Evolutionary conservation across 1,140 invertebrate genomes (phyloP), one percentile per base, ranked within the genome.

Genomic region (Tetranychus urticae): DNA sequence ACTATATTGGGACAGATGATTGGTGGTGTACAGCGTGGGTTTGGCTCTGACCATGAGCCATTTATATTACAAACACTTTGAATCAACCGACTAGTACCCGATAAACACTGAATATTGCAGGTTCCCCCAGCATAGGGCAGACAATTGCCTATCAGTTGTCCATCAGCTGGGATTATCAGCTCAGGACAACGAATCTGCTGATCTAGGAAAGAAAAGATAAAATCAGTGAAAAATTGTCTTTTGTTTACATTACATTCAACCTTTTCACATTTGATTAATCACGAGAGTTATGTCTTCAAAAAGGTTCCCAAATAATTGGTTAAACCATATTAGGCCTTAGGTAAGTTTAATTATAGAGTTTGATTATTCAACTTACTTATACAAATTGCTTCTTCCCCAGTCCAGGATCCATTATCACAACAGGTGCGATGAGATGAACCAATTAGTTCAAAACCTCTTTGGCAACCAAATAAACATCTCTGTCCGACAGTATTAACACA

Each of bases 341-440:
- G 0, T 23, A 23, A 23, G 23, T 23, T 23, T 0, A 23, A 23
- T 23, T 23, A 23, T 23, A 46, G 45, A 46, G 45, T 7, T 7
- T 10, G 45, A 47, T n/a, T 2, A 52, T n/a, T n/a, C 2, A n/a
- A 58, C 56, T 33, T n/a, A 66, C 65, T 59, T 55, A 35, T 39
- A 46, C 65, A 66, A 3, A 47, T 39, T 4, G 65, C 57, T 10
- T 56, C 42, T 6, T 14, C 33, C 10, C 54, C 59, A 14, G 62
- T 60, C 65, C 65, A 66, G 4, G 33, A 31, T 3, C 62, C 65
- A 46, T 62, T 58, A 23, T 33, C 39, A n/a, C 56, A 50, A 55
- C 65, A 66, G 3, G 58, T 45, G 8, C 63, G 46, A 59, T 42
- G 60, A 2, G 55, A 36, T 34, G 52, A 39, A n/a, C 65, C 65